These are phyloP conservation scores for Pheosia tremula DNA, from an alignment of 2,888 invertebrate species.

Conservation along the genomic window DNA sequence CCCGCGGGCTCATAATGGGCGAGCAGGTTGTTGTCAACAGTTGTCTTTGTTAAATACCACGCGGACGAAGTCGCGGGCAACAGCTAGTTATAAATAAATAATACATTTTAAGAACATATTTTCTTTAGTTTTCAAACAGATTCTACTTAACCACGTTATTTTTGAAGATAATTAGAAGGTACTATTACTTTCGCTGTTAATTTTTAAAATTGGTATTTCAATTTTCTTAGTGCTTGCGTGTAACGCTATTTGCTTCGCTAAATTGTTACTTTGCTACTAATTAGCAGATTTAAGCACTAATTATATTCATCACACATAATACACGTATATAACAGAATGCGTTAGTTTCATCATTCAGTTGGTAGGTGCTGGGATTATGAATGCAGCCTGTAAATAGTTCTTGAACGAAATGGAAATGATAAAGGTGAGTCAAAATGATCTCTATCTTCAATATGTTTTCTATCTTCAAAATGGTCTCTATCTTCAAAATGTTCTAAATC, in stretches of 20 bases:
- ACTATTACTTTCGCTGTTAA: neutral
- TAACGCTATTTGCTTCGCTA: constrained; percentile 32
- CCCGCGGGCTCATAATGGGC: too few relatives aligned
- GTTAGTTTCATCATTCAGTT: neutral
- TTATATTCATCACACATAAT: constrained; percentile 22
- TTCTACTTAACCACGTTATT: too few relatives aligned
- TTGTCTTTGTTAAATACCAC: too few relatives aligned
- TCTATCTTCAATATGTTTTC: too few relatives aligned
- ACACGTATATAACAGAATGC: neutral
- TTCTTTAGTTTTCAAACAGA: too few relatives aligned
- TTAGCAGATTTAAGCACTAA: constrained; percentile 22
- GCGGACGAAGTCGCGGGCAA: too few relatives aligned
- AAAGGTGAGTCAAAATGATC: constrained; percentile 15
- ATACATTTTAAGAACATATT: too few relatives aligned
- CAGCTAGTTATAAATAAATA: too few relatives aligned
- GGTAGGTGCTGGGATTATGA: neutral
- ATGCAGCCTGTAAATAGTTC: neutral
- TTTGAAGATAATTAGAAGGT: too few relatives aligned
- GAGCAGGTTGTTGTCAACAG: too few relatives aligned
- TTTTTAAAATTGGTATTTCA: neutral
- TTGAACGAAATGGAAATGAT: constrained; percentile 20
- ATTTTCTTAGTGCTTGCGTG: constrained; percentile 6
- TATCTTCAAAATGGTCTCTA: too few relatives aligned
- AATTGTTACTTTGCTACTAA: constrained; percentile 29
- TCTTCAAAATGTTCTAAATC: too few relatives aligned